Evolutionary conservation across 2,113 vertebrate genomes (phyloP).

Genomic region (Rattus norvegicus): GRCr8 NC_086022.1:78609001-78609500

Average conservation of each 20-base stretch:
- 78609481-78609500: constrained; percentile 92
- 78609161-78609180: not conserved
- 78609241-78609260: not conserved
- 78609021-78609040: not conserved
- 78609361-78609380: not conserved
- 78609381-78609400: not conserved
- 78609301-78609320: not conserved
- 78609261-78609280: not conserved
- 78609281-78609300: not conserved
- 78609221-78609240: not conserved
- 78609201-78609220: not conserved
- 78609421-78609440: constrained; percentile 82
- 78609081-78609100: not conserved
- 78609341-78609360: not conserved
- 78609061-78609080: too few species aligned
- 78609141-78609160: not conserved
- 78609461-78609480: constrained; percentile 90
- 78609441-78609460: constrained; percentile 90
- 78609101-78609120: not conserved
- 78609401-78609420: not conserved
- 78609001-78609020: not conserved
- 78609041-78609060: not conserved
- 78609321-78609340: not conserved
- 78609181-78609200: not conserved
- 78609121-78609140: not conserved